Percentiles rank a stretch among this genome's conserved stretches.
phyloP scores from a whole-genome alignment of 1,140 invertebrate genomes.

The Drosophila takahashii region DNA sequence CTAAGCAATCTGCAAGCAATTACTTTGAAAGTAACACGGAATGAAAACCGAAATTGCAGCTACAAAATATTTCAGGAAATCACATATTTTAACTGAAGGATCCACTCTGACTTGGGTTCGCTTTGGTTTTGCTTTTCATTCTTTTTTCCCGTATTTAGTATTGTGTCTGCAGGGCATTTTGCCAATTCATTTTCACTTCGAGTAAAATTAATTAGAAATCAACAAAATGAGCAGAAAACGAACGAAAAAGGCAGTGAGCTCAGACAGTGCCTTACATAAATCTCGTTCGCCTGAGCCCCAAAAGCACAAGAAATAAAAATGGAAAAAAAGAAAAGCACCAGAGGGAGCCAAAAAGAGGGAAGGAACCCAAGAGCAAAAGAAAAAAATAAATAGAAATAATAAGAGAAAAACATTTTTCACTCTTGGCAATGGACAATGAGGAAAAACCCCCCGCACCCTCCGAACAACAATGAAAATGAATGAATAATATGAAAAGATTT shows the following conservation, averaged over 20 bases:
- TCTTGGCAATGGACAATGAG: conserved; percentile 49
- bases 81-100: conserved; percentile 33
- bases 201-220: conserved; percentile 76
- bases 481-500: conserved; percentile 67
- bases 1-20: conserved; percentile 6
- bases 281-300: conserved; percentile 46
- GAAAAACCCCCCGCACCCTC: conserved; percentile 9
- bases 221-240: conserved; percentile 68
- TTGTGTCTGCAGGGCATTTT: conserved; percentile 63
- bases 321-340: conserved; percentile 13
- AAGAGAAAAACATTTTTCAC: conserved; percentile 53
- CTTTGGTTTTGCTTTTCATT: not conserved
- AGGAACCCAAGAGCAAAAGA: conserved; percentile 12
- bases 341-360: conserved; percentile 15
- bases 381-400: conserved; percentile 35
- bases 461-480: conserved; percentile 71
- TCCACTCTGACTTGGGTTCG: conserved; percentile 1
- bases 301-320: conserved; percentile 31
- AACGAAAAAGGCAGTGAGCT: conserved; percentile 29
- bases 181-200: conserved; percentile 76
- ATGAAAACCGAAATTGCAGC: conserved; percentile 21
- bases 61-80: conserved; percentile 29
- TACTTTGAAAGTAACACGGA: conserved; percentile 18
- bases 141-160: conserved; percentile 5
- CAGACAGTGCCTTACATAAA: conserved; percentile 59